Evolutionary conservation across 2,797 vertebrate genomes (phyloP).

Genomic region (Sebastes matsubarae): DNA sequence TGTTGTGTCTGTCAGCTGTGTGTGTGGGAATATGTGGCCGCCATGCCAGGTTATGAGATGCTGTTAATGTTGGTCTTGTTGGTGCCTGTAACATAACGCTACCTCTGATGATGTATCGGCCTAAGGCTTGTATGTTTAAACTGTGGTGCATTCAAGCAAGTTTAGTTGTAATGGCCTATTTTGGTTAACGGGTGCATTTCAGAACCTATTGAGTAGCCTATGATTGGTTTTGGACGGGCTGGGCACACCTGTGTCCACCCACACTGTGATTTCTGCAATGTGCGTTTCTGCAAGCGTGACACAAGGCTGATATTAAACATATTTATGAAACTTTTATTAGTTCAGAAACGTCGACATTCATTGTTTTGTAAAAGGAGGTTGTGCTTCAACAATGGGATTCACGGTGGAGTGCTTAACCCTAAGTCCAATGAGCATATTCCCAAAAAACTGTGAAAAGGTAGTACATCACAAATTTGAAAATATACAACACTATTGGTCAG

Average conservation of each 20-base stretch:
- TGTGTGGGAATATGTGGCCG: not conserved
- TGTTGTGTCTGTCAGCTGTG: not conserved
- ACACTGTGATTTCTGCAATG: not conserved
- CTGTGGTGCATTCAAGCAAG: too few relatives aligned
- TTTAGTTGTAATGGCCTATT: accelerated
- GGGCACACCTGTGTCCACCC: not conserved
- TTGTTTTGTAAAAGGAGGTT: too few relatives aligned
- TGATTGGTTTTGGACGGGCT: not conserved
- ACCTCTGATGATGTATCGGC: too few relatives aligned
- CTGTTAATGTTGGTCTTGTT: too few relatives aligned
- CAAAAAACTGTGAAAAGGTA: not conserved
- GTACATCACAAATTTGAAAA: not conserved
- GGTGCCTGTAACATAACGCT: too few relatives aligned
- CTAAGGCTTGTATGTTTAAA: too few relatives aligned
- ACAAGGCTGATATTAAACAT: not conserved
- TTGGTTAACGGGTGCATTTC: not conserved
- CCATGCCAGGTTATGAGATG: not conserved
- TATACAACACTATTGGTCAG: not conserved
- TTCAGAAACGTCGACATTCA: not conserved
- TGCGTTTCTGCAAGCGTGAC: not conserved
- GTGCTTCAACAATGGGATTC: too few relatives aligned
- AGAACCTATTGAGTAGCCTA: not conserved
- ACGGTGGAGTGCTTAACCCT: too few relatives aligned
- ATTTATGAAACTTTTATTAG: not conserved
- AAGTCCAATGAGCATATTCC: not conserved